phyloP scores from a whole-genome alignment of 1,140 invertebrate genomes.

The Eciton burchellii region DNA sequence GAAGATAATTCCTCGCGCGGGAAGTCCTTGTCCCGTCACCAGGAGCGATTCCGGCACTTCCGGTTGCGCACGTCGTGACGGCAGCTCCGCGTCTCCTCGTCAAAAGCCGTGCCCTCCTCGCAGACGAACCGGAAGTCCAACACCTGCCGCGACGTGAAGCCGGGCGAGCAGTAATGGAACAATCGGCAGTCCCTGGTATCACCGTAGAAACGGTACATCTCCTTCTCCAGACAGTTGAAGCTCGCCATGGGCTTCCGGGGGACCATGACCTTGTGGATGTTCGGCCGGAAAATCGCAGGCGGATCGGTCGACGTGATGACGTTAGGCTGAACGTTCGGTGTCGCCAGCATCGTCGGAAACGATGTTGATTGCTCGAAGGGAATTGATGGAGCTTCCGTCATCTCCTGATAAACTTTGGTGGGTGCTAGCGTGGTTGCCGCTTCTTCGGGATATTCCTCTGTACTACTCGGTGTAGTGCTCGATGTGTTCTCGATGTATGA shows the following conservation, averaged over 20 bases:
- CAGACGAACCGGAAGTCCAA: conserved; percentile 88
- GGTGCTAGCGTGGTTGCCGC: background rate
- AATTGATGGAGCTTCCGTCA: background rate
- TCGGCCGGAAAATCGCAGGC: background rate
- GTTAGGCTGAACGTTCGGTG: conserved; percentile 1
- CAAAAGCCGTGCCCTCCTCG: conserved; percentile 86
- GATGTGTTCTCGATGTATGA: background rate
- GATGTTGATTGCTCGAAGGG: background rate
- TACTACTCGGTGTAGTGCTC: background rate
- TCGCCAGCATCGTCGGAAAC: background rate
- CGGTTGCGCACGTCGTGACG: conserved; percentile 74
- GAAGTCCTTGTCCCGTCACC: conserved; percentile 54
- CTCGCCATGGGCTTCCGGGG: conserved; percentile 59
- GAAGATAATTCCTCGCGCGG: background rate
- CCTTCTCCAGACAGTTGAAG: conserved; percentile 87
- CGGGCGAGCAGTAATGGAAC: conserved; percentile 88
- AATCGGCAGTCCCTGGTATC: conserved; percentile 87
- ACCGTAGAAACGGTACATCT: conserved; percentile 87
- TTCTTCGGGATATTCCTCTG: background rate
- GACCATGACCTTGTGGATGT: background rate
- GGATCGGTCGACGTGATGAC: conserved; percentile 13
- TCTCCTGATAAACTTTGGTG: background rate
- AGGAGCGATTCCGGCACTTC: conserved; percentile 78
- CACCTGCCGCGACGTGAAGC: conserved; percentile 86
- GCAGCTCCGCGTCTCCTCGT: conserved; percentile 86